Base-by-base conservation (phyloP, 2,797 vertebrate species). In the Hoplostethus mediterraneus region DNA sequence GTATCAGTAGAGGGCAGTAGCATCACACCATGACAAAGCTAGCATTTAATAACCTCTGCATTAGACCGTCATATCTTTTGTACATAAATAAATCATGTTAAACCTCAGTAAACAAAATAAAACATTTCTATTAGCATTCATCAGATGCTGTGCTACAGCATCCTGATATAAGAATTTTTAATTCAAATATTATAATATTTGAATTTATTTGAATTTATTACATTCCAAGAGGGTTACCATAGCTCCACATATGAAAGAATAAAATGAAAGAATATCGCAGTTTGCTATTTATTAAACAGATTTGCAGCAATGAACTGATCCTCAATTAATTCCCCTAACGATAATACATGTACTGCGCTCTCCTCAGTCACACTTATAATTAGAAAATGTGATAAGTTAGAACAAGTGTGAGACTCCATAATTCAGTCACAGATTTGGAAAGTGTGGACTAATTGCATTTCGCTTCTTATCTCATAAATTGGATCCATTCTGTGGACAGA, bases 1-100 rank as follows among this genome's bases (percentile, higher is more conserved):
- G 63, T 2, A 67, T 79, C 92, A 88, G 77, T 74, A 94, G 93
- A 83, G 86, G 93, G 91, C 92, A 92, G 91, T 91, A 93, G 90
- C 75, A 89, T 79, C 83, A 85, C 89, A 87, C 65, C 54, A 47
- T 31, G 66, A 53, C 52, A 51, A 31, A 75, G 33, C n/a, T 11
- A 40, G 56, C 52, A 67, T 63, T 81, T 67, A 71, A 64, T 72
- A 21, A 44, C 62, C 66, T 70, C 57, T 76, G 63, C 65, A 59
- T 63, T 63, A 42, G 61, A 83, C 70, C 58, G 58, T 21, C 57
- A 71, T 45, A 56, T 72, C 9, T 67, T 74, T 77, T 52, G 61
- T 36, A 80, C 73, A 63, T 45, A 79, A 68, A 79, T 57, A 67
- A 68, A 68, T 60, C 63, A 79, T 73, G 69, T 71, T 70, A 76